Base-by-base conservation (phyloP, 2,113 vertebrate genomes). In the Asarcornis scutulata region DNA sequence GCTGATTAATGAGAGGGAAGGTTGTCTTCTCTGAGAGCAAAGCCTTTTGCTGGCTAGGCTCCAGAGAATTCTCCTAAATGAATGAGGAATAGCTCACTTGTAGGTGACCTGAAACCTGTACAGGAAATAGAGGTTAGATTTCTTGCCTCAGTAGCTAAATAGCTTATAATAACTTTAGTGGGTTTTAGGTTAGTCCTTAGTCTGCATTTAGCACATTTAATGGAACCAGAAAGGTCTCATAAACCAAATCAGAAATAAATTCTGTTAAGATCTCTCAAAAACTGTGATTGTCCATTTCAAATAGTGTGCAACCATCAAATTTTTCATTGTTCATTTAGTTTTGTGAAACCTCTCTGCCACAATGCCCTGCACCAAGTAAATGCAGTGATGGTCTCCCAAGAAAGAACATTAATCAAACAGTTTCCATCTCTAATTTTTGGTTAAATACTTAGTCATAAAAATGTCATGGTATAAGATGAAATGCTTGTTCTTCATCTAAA, bases 1-100 rank as follows among this genome's bases (percentile, higher is more conserved):
- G n/a, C 5, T 77, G 12, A 58, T 38, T 69, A 50, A 58, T 36
- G 16, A 8, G 11, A 80, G 3, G 6, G 22, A 91, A 82, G 20
- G 1, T 42, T 91, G 13, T 52, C 16, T 74, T 58, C 52, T 84
- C 42, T 2, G 1, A 9, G 22, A 46, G 13, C 21, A 31, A 69
- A 83, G 17, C 0, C 5, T 94, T 86, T 73, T 63, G 13, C 9
- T 59, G 29, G 7, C 46, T 42, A 74, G 86, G 7, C 11, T 81
- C 16, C 55, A 38, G 17, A 71, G 22, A 88, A 50, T 7, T n/a
- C 34, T 31, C 1, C 0, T 31, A 76, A 71, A 62, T 0, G 0
- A 63, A n/a, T 29, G 88, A 72, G 52, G 42, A 56, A 86, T 86
- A 71, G 6, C 18, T 74, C 21, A 58, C 53, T 73, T 55, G 7